Percentiles rank a stretch among this genome's conserved stretches.
Conservation (phyloP, 2,113 vertebrate genomes). For the Grammomys dolichurus region DNA sequence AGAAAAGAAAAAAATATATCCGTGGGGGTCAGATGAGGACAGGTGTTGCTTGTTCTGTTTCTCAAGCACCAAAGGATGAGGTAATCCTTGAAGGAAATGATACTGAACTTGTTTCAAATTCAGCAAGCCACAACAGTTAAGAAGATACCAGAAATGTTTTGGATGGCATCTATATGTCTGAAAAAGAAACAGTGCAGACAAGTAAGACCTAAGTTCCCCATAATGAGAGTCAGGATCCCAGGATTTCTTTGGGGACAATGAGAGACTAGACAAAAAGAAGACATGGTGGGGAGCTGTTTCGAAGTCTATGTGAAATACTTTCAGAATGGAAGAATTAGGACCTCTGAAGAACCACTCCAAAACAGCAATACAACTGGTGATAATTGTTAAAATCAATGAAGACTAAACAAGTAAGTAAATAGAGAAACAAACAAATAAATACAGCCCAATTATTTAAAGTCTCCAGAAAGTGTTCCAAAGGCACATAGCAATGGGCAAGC, state of each 20-base stretch:
- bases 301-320: slow-evolving; percentile 12
- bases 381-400: background rate
- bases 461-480: slow-evolving; percentile 21
- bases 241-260: background rate
- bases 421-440: background rate
- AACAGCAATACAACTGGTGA: background rate
- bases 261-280: background rate
- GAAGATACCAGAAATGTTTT: background rate
- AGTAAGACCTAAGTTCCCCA: background rate
- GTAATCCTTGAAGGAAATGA: background rate
- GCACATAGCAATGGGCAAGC: slow-evolving; percentile 23
- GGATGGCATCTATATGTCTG: background rate
- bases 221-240: background rate
- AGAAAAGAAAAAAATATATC: background rate
- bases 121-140: background rate
- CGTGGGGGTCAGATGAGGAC: background rate
- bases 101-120: background rate
- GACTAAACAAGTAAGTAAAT: background rate
- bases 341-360: slow-evolving; percentile 17
- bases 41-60: background rate
- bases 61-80: background rate
- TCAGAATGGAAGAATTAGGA: background rate
- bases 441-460: background rate
- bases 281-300: background rate
- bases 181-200: background rate